Evolutionary conservation across 2,888 invertebrate genomes (phyloP).

Genomic region (Patella caerulea): DNA sequence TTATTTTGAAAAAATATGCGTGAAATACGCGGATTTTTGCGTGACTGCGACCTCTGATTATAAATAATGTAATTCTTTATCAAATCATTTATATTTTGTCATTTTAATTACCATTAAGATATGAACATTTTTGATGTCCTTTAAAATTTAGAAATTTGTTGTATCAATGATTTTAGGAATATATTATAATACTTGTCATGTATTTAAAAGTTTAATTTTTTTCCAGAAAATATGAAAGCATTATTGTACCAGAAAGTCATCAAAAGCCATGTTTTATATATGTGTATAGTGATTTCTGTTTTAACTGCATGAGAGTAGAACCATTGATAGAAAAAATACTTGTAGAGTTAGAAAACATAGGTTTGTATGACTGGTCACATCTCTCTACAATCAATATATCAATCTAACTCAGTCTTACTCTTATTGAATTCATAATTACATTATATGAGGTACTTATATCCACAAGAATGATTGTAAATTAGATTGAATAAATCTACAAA

Average conservation of each 20-base stretch:
- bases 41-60: too few species aligned
- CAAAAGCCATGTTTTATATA: constrained; percentile 88
- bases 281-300: constrained; percentile 96
- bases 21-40: too few species aligned
- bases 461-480: too few species aligned
- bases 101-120: too few species aligned
- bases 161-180: background rate
- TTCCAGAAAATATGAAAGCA: constrained; percentile 87
- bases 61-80: too few species aligned
- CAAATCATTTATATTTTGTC: too few species aligned
- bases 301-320: constrained; percentile 90
- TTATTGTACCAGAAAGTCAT: constrained; percentile 86
- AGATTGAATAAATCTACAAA: too few species aligned
- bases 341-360: constrained; percentile 87
- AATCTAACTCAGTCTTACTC: constrained; percentile 15
- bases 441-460: too few species aligned
- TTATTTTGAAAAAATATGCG: too few species aligned
- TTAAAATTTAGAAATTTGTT: background rate
- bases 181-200: background rate
- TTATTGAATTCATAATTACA: background rate
- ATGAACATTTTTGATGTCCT: too few species aligned
- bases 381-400: constrained; percentile 2
- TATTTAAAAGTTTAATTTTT: background rate
- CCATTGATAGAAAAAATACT: constrained; percentile 85
- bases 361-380: constrained; percentile 71